Base-by-base conservation (phyloP, 2,797 vertebrate genomes). In the Poeciliopsis turneri region DNA sequence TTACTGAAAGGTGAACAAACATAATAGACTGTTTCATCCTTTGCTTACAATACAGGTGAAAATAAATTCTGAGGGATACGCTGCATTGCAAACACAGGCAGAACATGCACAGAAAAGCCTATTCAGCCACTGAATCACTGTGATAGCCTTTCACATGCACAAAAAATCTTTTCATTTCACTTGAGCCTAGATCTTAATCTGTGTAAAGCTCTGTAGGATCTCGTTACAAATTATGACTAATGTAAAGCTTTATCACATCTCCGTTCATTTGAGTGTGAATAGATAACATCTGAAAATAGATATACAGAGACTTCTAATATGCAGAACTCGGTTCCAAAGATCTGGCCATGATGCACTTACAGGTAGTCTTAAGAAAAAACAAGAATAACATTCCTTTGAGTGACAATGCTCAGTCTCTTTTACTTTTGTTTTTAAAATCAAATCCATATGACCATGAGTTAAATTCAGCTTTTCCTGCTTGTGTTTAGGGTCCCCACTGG, bases 201-300 rank as follows among this genome's bases (percentile, higher is more conserved):
- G 82, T 81, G 77, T 77, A 78, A 84, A 84, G 78, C 87, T 87
- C 83, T 9, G 87, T 5, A 11, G 87, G 84, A 87, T 53, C 77
- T 77, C 83, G 82, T 74, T 85, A 85, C 86, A 90, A 81, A 76
- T 76, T 86, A 49, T 88, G 87, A 87, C 78, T 86, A 83, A 90
- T 80, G 73, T 36, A 79, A 92, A 91, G 90, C 91, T 87, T 92
- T 84, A 86, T 91, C 91, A 87, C 47, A 90, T 69, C 68, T 73
- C 43, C 30, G 51, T 69, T 82, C 20, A 57, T 82, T 78, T 18
- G 0, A 75, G 74, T 76, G 72, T 20, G 30, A 46, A 72, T 51
- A 75, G 80, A 82, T 83, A 82, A 85, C 80, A 72, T 85, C 88
- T 78, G 78, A 85, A 82, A 78, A 84, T 81, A 64, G 77, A 68